These are phyloP conservation scores for Melanogrammus aeglefinus DNA, from an alignment of 2,797 vertebrate genomes.

Conservation along the genomic window DNA sequence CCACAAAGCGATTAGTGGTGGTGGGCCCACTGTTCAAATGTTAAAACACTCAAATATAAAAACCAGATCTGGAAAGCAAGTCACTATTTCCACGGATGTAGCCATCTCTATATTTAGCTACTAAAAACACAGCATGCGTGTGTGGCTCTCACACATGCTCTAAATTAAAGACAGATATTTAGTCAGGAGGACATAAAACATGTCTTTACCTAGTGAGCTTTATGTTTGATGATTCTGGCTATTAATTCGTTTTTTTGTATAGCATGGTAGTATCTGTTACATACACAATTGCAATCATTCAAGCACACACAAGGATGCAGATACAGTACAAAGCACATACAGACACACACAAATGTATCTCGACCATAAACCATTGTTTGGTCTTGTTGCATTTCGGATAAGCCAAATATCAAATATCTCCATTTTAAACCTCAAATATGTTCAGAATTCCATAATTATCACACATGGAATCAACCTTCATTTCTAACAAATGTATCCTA, in stretches of 20 bases:
- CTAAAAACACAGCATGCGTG: background rate
- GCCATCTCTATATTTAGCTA: background rate
- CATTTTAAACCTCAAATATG: background rate
- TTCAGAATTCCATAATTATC: background rate
- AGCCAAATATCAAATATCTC: background rate
- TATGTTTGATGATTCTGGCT: background rate
- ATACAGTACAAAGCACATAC: background rate
- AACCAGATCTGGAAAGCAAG: constrained; percentile 1
- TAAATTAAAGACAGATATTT: background rate
- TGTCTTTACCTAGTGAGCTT: background rate
- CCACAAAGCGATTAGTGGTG: background rate
- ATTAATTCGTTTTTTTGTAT: background rate
- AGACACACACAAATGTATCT: background rate
- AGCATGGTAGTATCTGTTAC: background rate
- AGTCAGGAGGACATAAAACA: background rate
- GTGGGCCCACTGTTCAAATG: background rate
- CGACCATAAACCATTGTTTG: background rate
- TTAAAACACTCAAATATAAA: constrained; percentile 1
- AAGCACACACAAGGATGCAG: background rate
- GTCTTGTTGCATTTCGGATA: background rate
- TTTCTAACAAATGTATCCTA: background rate
- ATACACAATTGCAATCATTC: background rate
- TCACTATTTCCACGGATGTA: background rate
- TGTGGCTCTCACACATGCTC: background rate
- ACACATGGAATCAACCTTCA: background rate